A percentile compares a stretch with the other conserved stretches of the same genome.
Conservation (phyloP, 2,797 vertebrate genomes). For the Luscinia megarhynchos region DNA sequence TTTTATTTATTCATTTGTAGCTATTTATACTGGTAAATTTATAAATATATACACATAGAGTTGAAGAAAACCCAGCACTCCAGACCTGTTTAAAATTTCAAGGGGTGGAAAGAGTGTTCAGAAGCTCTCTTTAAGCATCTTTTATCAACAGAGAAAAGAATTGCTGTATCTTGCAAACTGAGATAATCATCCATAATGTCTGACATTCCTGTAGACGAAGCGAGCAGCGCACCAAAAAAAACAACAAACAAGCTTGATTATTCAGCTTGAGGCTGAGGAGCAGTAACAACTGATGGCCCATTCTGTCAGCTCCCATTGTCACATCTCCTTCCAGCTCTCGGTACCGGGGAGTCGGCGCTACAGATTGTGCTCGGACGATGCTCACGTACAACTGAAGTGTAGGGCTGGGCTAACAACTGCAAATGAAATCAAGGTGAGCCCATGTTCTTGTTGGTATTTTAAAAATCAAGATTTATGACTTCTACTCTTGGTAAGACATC, state of each 20-base stretch:
- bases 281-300: not conserved
- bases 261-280: not conserved
- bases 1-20: not conserved
- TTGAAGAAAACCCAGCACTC: not conserved
- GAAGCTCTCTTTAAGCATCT: not conserved
- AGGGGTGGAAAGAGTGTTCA: not conserved
- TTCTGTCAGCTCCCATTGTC: not conserved
- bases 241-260: not conserved
- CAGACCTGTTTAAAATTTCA: not conserved
- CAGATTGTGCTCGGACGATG: fast-evolving
- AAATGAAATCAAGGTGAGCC: conserved; percentile 46
- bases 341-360: fast-evolving
- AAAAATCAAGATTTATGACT: conserved; percentile 37
- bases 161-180: not conserved
- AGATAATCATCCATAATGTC: not conserved
- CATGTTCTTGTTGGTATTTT: not conserved
- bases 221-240: not conserved
- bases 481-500: conserved; percentile 57
- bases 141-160: not conserved
- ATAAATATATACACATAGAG: not conserved
- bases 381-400: fast-evolving
- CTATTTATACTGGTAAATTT: not conserved
- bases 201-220: not conserved
- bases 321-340: not conserved
- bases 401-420: not conserved